phyloP scores from a whole-genome alignment of 1,140 invertebrate genomes.

The Bombyx mandarina region DNA sequence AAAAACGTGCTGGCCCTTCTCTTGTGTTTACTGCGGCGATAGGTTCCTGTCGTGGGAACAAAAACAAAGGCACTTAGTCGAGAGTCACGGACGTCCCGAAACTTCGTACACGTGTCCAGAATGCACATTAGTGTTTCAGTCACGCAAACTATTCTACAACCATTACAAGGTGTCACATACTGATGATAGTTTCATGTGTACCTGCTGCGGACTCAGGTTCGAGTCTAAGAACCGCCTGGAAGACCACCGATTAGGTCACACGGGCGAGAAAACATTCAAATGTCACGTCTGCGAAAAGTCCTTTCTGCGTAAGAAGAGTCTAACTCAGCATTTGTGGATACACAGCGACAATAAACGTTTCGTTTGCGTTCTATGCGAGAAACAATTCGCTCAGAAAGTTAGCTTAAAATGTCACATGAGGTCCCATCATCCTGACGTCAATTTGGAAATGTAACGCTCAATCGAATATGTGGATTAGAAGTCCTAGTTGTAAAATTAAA shows the following conservation, averaged over 20 bases:
- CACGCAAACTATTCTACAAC: constrained; percentile 35
- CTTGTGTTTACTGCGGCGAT: constrained; percentile 40
- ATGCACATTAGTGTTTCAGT: constrained; percentile 31
- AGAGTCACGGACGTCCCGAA: constrained; percentile 31
- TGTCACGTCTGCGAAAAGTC: constrained; percentile 61
- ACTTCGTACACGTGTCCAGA: constrained; percentile 40
- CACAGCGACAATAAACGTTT: constrained; percentile 53
- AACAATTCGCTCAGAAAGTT: constrained; percentile 68
- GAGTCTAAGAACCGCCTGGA: constrained; percentile 31
- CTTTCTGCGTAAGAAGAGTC: constrained; percentile 62
- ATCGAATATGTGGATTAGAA: too few relatives aligned
- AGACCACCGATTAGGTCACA: constrained; percentile 42
- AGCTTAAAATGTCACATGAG: constrained; percentile 51
- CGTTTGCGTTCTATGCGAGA: constrained; percentile 64
- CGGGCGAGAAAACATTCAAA: constrained; percentile 44
- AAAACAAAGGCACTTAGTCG: constrained; percentile 39
- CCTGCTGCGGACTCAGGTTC: constrained; percentile 45
- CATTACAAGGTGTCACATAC: constrained; percentile 48
- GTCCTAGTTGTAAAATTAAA: too few relatives aligned
- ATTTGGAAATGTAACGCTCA: constrained; percentile 17
- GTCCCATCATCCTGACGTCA: constrained; percentile 38
- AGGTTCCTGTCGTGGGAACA: constrained; percentile 47
- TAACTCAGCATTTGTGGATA: constrained; percentile 69
- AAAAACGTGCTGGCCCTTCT: constrained; percentile 43
- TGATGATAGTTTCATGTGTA: constrained; percentile 37